Conservation (phyloP, 2,797 vertebrate species). For the Chloroceryle inda region DNA sequence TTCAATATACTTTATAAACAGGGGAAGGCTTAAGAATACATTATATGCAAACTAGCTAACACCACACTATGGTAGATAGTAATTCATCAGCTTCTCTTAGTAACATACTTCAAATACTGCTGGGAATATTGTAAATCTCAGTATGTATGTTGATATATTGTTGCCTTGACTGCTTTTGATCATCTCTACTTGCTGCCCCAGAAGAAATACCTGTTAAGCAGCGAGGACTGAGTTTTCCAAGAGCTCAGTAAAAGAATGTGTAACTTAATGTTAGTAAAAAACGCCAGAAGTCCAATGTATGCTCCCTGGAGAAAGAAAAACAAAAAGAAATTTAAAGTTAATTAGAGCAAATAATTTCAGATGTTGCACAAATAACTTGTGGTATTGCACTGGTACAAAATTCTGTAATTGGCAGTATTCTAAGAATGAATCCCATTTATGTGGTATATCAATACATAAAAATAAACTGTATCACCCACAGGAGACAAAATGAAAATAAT, state of each 20-base stretch:
- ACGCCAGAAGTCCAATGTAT: background rate
- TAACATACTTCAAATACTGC: rapidly evolving
- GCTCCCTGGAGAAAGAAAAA: background rate
- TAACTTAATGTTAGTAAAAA: background rate
- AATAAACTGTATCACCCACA: background rate
- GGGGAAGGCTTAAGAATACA: background rate
- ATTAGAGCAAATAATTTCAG: background rate
- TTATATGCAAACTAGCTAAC: background rate
- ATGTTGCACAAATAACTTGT: background rate
- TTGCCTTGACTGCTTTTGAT: background rate
- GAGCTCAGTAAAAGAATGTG: background rate
- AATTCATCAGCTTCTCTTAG: background rate
- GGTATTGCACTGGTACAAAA: background rate
- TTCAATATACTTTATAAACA: background rate
- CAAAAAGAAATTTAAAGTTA: background rate
- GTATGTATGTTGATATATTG: background rate
- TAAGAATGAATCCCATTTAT: background rate
- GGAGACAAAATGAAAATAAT: background rate
- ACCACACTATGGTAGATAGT: background rate
- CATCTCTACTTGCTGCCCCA: background rate
- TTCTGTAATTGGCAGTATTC: background rate
- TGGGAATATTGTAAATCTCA: background rate
- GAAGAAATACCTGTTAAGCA: background rate
- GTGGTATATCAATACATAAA: background rate
- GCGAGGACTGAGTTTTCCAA: background rate